These are phyloP conservation scores for Xestia xanthographa DNA, from an alignment of 2,888 invertebrate genomes.

Conservation along the genomic window DNA sequence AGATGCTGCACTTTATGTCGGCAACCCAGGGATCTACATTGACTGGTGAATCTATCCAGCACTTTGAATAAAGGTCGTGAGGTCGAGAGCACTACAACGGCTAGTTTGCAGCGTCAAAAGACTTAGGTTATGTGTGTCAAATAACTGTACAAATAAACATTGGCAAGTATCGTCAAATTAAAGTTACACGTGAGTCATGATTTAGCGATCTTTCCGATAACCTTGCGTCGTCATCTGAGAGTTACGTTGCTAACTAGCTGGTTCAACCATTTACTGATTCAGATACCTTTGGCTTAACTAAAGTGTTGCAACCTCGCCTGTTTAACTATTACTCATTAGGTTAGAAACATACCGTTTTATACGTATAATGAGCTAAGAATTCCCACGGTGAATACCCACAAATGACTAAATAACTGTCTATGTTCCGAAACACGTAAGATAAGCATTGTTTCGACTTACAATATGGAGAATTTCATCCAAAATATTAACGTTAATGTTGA, in stretches of 20 bases:
- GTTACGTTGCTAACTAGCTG: conserved; percentile 44
- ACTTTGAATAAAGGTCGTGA: conserved; percentile 87
- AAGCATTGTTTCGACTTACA: conserved; percentile 57
- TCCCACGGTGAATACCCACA: conserved; percentile 64
- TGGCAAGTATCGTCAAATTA: conserved; percentile 85
- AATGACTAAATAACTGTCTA: conserved; percentile 61
- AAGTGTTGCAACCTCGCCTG: conserved; percentile 43
- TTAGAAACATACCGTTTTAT: conserved; percentile 54
- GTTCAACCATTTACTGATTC: conserved; percentile 35
- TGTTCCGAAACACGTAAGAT: conserved; percentile 48
- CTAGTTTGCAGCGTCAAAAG: conserved; percentile 83
- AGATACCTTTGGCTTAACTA: conserved; percentile 25
- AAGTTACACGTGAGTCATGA: conserved; percentile 77
- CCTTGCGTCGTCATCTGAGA: conserved; percentile 55
- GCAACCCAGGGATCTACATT: conserved; percentile 67
- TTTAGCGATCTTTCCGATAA: conserved; percentile 65
- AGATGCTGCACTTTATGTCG: conserved; percentile 50
- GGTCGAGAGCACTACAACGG: conserved; percentile 85
- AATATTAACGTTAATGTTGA: conserved; percentile 35
- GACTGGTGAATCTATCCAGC: conserved; percentile 77
- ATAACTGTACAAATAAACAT: conserved; percentile 87
- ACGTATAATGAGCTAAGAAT: conserved; percentile 55
- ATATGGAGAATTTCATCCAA: conserved; percentile 51
- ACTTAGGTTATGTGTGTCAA: conserved; percentile 83
- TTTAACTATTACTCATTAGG: conserved; percentile 58